Percentiles rank a stretch among this genome's conserved stretches.
Evolutionary conservation across 37 sponge, comb jelly and placozoan genomes (phyloP).

Genomic region (Petrosia ficiformis): DNA sequence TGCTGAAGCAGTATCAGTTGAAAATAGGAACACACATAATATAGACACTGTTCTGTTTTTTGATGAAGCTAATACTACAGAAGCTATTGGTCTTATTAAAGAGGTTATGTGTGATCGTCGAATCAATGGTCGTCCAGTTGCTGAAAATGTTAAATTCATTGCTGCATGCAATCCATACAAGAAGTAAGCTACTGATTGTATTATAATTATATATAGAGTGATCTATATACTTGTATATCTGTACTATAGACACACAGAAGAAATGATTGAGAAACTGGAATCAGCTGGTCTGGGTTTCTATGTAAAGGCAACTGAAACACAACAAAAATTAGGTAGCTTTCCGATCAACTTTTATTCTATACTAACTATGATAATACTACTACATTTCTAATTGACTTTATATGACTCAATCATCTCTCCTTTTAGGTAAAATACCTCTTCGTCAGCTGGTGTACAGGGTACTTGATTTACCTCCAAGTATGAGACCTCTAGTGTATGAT

Average conservation of each 20-base stretch:
- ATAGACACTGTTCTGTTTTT: conserved; percentile 89
- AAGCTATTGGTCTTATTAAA: conserved; percentile 88
- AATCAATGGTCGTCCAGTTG: conserved; percentile 56
- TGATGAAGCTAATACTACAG: conserved; percentile 96
- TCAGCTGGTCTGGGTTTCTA: conserved; percentile 79
- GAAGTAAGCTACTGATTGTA: conserved; percentile 25
- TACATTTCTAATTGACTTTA: too few relatives aligned
- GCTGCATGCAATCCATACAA: conserved; percentile 93
- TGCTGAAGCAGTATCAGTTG: conserved; percentile 56
- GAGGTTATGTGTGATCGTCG: conserved; percentile 93
- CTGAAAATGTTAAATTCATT: conserved; percentile 73
- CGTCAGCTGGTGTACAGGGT: conserved; percentile 95
- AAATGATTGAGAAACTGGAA: conserved; percentile 72
- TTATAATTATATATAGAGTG: too few relatives aligned
- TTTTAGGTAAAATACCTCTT: conserved; percentile 81
- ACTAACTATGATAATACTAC: too few relatives aligned
- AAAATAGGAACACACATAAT: conserved; percentile 4
- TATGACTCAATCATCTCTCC: too few relatives aligned
- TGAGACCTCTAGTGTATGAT: conserved; percentile 92
- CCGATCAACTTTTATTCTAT: too few relatives aligned
- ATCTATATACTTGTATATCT: too few relatives aligned
- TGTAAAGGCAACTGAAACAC: conserved; percentile 39
- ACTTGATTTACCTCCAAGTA: conserved; percentile 87
- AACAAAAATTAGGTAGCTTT: conserved; percentile 56
- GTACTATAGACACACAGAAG: conserved; percentile 51